These are phyloP conservation scores for Pseudochaenichthys georgianus DNA, from an alignment of 2,797 vertebrate species.

Conservation along the genomic window DNA sequence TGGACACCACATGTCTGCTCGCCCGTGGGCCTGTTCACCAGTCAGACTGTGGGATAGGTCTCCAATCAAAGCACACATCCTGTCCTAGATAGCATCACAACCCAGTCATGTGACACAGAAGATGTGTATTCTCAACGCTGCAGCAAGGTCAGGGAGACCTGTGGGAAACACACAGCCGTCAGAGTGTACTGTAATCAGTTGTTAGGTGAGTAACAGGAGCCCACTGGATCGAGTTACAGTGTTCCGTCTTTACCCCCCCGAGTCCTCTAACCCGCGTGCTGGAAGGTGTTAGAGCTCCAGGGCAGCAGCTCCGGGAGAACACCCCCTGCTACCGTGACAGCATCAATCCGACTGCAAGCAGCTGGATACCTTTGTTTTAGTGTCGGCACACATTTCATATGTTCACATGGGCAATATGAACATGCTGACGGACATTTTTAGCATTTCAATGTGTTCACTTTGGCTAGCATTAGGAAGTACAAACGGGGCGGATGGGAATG, in stretches of 20 bases:
- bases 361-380: constrained; percentile 7
- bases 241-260: constrained; percentile 12
- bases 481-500: too few species aligned
- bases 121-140: constrained; percentile 30
- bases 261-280: constrained; percentile 22
- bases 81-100: neutral
- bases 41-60: neutral
- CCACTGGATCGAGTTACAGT: constrained; percentile 31
- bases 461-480: neutral
- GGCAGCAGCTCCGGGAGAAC: constrained; percentile 10
- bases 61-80: neutral
- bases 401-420: too few species aligned
- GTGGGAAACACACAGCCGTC: constrained; percentile 33
- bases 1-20: neutral
- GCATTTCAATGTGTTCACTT: neutral
- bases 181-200: constrained; percentile 29
- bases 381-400: too few species aligned
- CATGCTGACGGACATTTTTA: neutral
- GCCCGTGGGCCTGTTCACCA: constrained; percentile 9
- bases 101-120: neutral
- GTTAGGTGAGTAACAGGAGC: constrained; percentile 24
- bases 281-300: constrained; percentile 9
- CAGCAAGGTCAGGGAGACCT: constrained; percentile 33
- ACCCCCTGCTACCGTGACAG: constrained; percentile 4
- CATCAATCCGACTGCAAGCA: neutral